phyloP scores from a whole-genome alignment of 1,140 invertebrate genomes.

The Drosophila ercepeae region DNA sequence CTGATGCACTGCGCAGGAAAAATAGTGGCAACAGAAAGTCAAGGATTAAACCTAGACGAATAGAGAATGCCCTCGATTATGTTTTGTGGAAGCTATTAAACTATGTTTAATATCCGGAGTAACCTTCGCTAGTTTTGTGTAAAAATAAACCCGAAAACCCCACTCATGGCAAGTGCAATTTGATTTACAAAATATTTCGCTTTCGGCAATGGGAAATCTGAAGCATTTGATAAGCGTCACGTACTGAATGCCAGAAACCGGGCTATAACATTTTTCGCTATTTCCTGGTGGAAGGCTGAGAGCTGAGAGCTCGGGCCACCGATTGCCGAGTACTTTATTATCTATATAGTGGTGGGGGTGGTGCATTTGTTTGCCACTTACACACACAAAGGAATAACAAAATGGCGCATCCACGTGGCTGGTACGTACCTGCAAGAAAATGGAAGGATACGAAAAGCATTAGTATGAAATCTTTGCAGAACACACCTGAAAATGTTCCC shows the following conservation, averaged over 20 bases:
- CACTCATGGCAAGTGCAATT: neutral
- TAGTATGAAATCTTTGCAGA: constrained; percentile 62
- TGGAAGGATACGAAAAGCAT: constrained; percentile 50
- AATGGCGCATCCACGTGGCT: constrained; percentile 59
- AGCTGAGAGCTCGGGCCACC: constrained; percentile 21
- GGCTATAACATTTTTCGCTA: constrained; percentile 47
- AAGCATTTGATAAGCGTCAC: constrained; percentile 79
- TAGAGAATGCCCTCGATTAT: neutral
- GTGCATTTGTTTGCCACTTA: constrained; percentile 73
- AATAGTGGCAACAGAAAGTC: neutral
- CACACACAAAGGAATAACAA: constrained; percentile 44
- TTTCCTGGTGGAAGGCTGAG: constrained; percentile 12
- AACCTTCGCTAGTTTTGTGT: too few relatives aligned
- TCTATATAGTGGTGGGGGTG: constrained; percentile 33
- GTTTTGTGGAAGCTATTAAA: too few relatives aligned
- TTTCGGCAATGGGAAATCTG: constrained; percentile 38
- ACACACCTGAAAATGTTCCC: constrained; percentile 29
- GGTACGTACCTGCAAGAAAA: constrained; percentile 60
- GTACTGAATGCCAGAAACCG: constrained; percentile 65
- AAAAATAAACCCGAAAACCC: neutral
- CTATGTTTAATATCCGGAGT: too few relatives aligned
- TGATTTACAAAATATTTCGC: neutral
- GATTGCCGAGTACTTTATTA: constrained; percentile 68
- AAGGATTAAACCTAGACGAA: neutral
- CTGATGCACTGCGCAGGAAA: constrained; percentile 51